These are phyloP conservation scores for Muscicapa adusta DNA, from an alignment of 2,113 vertebrate genomes.

Conservation along the genomic window DNA sequence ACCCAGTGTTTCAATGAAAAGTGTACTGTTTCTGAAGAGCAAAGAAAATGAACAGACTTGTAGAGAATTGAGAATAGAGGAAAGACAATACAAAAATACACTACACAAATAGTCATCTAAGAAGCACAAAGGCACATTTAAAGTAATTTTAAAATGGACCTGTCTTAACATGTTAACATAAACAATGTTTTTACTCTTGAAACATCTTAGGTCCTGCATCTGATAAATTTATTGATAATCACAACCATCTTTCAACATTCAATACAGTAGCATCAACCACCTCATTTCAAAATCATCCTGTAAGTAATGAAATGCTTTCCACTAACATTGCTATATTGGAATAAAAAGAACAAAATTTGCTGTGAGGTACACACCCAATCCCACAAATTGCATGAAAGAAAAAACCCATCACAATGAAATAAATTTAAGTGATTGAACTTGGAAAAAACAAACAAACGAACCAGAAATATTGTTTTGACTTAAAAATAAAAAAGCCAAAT, in stretches of 20 bases:
- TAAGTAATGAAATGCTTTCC: not conserved
- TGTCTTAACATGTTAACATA: not conserved
- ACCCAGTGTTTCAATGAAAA: not conserved
- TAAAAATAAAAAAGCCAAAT: conserved; percentile 25
- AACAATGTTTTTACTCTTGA: not conserved
- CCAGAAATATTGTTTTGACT: not conserved
- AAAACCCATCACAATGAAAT: not conserved
- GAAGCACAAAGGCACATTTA: not conserved
- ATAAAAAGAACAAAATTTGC: not conserved
- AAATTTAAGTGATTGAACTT: not conserved
- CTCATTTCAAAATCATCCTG: not conserved
- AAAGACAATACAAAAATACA: not conserved
- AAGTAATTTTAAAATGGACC: not conserved
- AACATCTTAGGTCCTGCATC: not conserved
- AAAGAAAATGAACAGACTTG: not conserved
- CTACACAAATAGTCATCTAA: not conserved
- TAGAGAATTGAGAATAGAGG: not conserved
- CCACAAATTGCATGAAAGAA: not conserved
- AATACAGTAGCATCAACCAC: not conserved
- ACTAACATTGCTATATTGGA: not conserved
- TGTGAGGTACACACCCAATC: not conserved
- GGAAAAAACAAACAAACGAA: not conserved
- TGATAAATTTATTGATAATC: not conserved
- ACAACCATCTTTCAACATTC: not conserved
- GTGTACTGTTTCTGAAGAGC: not conserved